Evolutionary conservation across 2,888 invertebrate genomes (phyloP), one percentile per base, ranked within the genome.

Genomic region (Scaptomyza tumidula): DNA sequence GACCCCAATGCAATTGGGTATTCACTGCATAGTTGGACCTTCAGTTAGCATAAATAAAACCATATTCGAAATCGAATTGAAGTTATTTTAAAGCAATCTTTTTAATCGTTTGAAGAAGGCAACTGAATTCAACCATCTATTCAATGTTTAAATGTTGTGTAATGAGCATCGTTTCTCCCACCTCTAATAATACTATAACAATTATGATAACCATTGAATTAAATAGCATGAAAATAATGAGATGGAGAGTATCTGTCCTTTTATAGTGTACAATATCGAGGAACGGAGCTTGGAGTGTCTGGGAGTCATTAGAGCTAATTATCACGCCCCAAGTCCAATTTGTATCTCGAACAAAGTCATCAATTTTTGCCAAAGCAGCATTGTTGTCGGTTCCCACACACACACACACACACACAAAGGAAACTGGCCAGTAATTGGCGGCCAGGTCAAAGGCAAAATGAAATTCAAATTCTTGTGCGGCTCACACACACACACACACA

Each of bases 401-500:
- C n/a, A n/a, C n/a, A n/a, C n/a, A n/a, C 14, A 29, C 19, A 45
- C 29, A 60, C 39, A 39, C 39, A 39, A 39, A 39, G 39, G 16
- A 16, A 39, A 39, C 45, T 31, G 55, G 16, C 13, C 24, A 41
- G 53, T 71, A 65, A 81, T 65, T 75, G 58, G 59, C 44, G 31
- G 50, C 13, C 48, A 60, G 64, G 54, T 68, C 54, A 60, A 54
- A 59, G 58, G n/a, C 46, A 46, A 54, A 75, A 68, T 66, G 59
- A 66, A 69, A 79, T 75, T 72, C 52, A 78, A 74, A 87, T 87
- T 87, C 52, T 59, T 58, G 19, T 44, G 59, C 39, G 58, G 27
- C 60, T 62, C 43, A 16, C 44, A 61, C 45, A 41, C 37, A 39
- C 6, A 39, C 14, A 39, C 39, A 39, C 33, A 33, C 3, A 9